Conservation (phyloP, 2,113 vertebrate genomes). For the Sinocyclocheilus maitianheensis region DNA sequence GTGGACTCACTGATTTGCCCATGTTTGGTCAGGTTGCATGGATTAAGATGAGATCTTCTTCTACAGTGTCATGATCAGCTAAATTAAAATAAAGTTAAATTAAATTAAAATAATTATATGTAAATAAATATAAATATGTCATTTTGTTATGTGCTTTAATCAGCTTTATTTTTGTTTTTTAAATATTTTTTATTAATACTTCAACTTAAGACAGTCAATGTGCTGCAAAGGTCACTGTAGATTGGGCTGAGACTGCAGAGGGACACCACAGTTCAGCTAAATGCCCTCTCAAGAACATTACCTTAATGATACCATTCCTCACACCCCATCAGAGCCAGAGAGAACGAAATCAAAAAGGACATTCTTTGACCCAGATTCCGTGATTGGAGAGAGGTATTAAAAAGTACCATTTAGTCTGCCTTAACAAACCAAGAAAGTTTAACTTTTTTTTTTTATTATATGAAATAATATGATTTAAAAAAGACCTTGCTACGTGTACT, state of each 20-base stretch:
- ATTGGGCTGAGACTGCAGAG: conserved; percentile 63
- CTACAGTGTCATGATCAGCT: not conserved
- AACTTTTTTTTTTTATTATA: not conserved
- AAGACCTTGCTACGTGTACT: too few relatives aligned
- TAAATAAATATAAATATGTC: too few relatives aligned
- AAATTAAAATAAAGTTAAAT: too few relatives aligned
- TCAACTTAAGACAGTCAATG: too few relatives aligned
- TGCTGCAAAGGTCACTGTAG: conserved; percentile 65
- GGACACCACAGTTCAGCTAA: conserved; percentile 65
- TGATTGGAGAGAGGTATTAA: conserved; percentile 60
- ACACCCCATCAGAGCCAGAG: conserved; percentile 52
- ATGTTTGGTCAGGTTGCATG: conserved; percentile 50
- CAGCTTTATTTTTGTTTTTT: too few relatives aligned
- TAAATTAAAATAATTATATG: too few relatives aligned
- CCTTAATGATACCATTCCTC: conserved; percentile 71
- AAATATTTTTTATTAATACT: too few relatives aligned
- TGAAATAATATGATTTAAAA: too few relatives aligned
- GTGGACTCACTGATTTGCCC: conserved; percentile 50
- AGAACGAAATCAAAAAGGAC: conserved; percentile 60
- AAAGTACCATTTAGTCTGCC: conserved; percentile 35
- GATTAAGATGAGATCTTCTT: not conserved
- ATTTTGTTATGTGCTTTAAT: too few relatives aligned
- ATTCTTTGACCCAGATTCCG: conserved; percentile 69
- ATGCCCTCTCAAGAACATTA: conserved; percentile 70
- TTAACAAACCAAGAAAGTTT: not conserved